A percentile compares a stretch with the other conserved stretches of the same genome.
Conservation (phyloP, 2,797 vertebrate genomes). For the Molossus alvarezi region DNA sequence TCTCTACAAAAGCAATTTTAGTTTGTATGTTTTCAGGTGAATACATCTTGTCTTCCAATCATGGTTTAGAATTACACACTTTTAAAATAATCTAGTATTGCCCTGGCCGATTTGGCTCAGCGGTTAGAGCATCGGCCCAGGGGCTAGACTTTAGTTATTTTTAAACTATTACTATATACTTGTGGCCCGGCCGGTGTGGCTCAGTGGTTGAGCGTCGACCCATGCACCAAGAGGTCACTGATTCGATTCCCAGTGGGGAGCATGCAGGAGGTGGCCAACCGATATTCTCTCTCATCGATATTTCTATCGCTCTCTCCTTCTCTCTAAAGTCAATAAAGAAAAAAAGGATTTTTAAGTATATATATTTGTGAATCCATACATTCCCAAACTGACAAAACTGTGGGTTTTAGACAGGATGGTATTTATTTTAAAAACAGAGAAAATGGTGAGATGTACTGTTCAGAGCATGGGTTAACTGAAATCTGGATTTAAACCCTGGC, state of each 20-base stretch:
- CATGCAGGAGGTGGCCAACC: too few relatives aligned
- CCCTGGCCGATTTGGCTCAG: too few relatives aligned
- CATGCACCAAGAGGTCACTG: too few relatives aligned
- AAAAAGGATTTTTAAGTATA: neutral
- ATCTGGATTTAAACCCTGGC: constrained; percentile 52
- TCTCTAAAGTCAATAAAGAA: too few relatives aligned
- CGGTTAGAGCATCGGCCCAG: too few relatives aligned
- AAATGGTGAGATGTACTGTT: constrained; percentile 1
- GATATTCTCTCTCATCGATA: too few relatives aligned
- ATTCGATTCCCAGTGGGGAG: too few relatives aligned
- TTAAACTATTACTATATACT: neutral
- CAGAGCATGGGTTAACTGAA: neutral
- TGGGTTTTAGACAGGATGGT: neutral
- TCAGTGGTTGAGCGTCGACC: too few relatives aligned
- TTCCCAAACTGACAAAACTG: neutral
- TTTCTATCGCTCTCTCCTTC: too few relatives aligned
- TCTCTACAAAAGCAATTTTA: constrained; percentile 53
- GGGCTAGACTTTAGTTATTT: neutral
- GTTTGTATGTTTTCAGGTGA: constrained; percentile 12
- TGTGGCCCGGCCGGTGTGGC: neutral
- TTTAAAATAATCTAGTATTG: constrained; percentile 44
- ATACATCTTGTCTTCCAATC: neutral
- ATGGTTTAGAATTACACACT: constrained; percentile 15
- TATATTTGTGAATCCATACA: neutral
- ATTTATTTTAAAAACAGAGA: constrained; percentile 53